Base-by-base conservation (phyloP, 1,140 invertebrate genomes). In the Ctenoplectra terminalis region DNA sequence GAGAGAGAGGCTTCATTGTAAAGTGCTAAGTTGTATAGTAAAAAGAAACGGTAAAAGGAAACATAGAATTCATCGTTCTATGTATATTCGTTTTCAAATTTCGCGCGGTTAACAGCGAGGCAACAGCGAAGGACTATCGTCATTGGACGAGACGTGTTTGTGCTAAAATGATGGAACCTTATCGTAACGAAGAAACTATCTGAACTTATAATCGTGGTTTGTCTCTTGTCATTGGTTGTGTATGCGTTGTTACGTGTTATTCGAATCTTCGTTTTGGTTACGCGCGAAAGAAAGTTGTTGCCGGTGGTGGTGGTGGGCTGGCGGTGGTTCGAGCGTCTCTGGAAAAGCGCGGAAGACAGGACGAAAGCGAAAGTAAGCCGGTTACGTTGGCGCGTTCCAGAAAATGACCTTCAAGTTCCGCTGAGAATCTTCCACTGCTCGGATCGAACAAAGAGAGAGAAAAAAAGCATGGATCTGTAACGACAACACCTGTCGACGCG, bases 401-500 rank as follows among this genome's bases (percentile, higher is more conserved):
- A 82, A 82, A 77, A 89, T 90, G 89, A 89, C 85, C 75, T 87
- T 88, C 80, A 86, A 89, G 80, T 88, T 89, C 26, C 83, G 87
- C 58, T 89, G 87, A 90, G 61, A 56, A 52, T 56, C 31, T 61
- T 58, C 17, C 63, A n/a, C 20, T 3, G 20, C 8, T 70, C 37
- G 67, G 58, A 69, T 58, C 40, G 46, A 54, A 8, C 9, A 52
- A 40, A 29, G 48, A 60, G 50, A n/a, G 37, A 43, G 8, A 26
- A 74, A 20, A 26, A 56, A 40, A 1, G n/a, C n/a, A 75, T 81
- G 78, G 71, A 52, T 64, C 71, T 54, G 70, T 81, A 81, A 46
- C 37, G 9, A 34, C 23, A 17, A 60, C 7, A n/a, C 5, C 31
- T 13, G n/a, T 43, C 58, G 29, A 29, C 15, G 54, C 20, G 52